Percentiles rank a stretch among this genome's conserved stretches.
Evolutionary conservation across 2,113 vertebrate genomes (phyloP).

Genomic region (Tyto alba): DNA sequence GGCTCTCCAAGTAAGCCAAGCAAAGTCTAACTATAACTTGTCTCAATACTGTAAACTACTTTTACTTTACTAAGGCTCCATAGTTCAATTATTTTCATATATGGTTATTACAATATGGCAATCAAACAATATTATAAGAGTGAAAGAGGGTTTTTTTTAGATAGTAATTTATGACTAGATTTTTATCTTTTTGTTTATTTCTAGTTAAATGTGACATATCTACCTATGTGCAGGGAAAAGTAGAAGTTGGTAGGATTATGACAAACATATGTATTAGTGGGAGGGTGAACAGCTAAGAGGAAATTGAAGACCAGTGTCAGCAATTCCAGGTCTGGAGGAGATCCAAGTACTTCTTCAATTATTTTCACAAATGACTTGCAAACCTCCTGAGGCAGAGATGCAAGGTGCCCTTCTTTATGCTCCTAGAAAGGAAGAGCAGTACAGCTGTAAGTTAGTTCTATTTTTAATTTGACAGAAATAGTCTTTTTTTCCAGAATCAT

Average conservation of each 20-base stretch:
- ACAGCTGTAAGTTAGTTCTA: not conserved
- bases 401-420: constrained; percentile 88
- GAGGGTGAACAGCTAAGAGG: constrained; percentile 94
- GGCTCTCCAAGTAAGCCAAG: not conserved
- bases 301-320: constrained; percentile 92
- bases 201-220: not conserved
- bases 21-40: not conserved
- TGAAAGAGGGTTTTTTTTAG: not conserved
- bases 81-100: not conserved
- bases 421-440: constrained; percentile 74
- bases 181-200: not conserved
- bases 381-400: constrained; percentile 86
- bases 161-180: not conserved
- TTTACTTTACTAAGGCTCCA: not conserved
- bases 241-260: constrained; percentile 96
- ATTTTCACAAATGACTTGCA: constrained; percentile 96
- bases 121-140: not conserved
- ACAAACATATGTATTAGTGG: constrained; percentile 97
- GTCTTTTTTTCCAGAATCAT: not conserved
- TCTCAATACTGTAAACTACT: not conserved
- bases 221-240: constrained; percentile 95
- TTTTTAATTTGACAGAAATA: not conserved
- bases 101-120: not conserved
- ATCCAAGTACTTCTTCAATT: constrained; percentile 96
- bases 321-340: constrained; percentile 92